Conservation (phyloP, 2,888 invertebrate species). For the Autographa pulchrina region DNA sequence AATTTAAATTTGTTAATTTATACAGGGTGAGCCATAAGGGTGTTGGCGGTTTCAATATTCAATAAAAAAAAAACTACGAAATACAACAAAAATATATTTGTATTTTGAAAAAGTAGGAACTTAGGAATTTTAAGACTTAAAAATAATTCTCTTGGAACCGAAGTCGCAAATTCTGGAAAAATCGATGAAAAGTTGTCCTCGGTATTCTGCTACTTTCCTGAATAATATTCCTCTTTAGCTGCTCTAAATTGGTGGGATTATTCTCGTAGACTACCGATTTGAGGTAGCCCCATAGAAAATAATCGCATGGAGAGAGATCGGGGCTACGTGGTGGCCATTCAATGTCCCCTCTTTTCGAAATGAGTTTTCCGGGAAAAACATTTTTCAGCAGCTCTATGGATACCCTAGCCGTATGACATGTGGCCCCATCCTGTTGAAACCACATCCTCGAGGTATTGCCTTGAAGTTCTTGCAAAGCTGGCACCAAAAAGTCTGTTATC, state of each 20-base stretch:
- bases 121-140: slow-evolving; percentile 36
- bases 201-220: slow-evolving; percentile 47
- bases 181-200: slow-evolving; percentile 30
- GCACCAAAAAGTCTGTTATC: slow-evolving; percentile 29
- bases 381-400: slow-evolving; percentile 26
- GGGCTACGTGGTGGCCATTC: slow-evolving; percentile 27
- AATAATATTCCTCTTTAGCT: slow-evolving; percentile 39
- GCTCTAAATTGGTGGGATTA: slow-evolving; percentile 45
- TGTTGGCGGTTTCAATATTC: slow-evolving; percentile 21
- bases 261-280: slow-evolving; percentile 48
- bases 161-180: slow-evolving; percentile 32
- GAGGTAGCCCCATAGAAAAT: slow-evolving; percentile 48
- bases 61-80: slow-evolving; percentile 22
- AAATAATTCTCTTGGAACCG: slow-evolving; percentile 41
- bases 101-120: slow-evolving; percentile 31
- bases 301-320: slow-evolving; percentile 33
- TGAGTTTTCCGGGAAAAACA: slow-evolving; percentile 23
- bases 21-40: slow-evolving; percentile 23
- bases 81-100: slow-evolving; percentile 21
- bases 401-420: slow-evolving; percentile 26
- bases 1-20: no score
- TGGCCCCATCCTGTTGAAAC: slow-evolving; percentile 31
- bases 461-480: slow-evolving; percentile 34
- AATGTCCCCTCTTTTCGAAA: slow-evolving; percentile 24
- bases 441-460: slow-evolving; percentile 29